Conservation (phyloP, 2,888 invertebrate species). For the Netelia inedita region DNA sequence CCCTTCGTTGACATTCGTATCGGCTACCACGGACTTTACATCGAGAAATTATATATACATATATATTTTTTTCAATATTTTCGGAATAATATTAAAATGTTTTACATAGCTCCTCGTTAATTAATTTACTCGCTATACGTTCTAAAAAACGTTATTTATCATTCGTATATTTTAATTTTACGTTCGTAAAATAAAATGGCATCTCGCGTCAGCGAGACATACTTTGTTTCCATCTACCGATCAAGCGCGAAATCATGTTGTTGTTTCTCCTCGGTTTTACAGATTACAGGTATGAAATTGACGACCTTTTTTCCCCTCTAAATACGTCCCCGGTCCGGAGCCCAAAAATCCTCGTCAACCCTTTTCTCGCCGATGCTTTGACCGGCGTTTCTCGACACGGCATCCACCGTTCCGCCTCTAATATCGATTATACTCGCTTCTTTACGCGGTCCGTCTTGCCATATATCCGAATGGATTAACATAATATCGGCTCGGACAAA, state of each 20-base stretch:
- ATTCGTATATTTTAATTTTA: constrained; percentile 34
- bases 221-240: constrained; percentile 32
- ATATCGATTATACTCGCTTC: constrained; percentile 60
- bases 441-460: constrained; percentile 71
- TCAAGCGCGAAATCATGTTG: constrained; percentile 9
- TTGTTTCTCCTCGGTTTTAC: constrained; percentile 15
- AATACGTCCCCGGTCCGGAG: background rate
- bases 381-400: constrained; percentile 36
- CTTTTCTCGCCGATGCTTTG: constrained; percentile 8
- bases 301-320: constrained; percentile 45
- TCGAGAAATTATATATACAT: too few relatives aligned
- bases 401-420: constrained; percentile 58
- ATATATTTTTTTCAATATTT: too few relatives aligned
- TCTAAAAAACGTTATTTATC: constrained; percentile 41
- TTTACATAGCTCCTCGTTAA: background rate
- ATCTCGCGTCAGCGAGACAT: constrained; percentile 21
- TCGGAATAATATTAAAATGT: too few relatives aligned
- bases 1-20: too few relatives aligned
- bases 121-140: background rate
- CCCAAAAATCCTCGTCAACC: constrained; percentile 26
- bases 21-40: too few relatives aligned
- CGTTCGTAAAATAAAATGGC: background rate
- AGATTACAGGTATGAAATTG: constrained; percentile 61
- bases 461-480: constrained; percentile 74
- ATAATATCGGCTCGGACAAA: constrained; percentile 75